phyloP scores from a whole-genome alignment of 2,797 vertebrate genomes.

The Furcifer pardalis region DNA sequence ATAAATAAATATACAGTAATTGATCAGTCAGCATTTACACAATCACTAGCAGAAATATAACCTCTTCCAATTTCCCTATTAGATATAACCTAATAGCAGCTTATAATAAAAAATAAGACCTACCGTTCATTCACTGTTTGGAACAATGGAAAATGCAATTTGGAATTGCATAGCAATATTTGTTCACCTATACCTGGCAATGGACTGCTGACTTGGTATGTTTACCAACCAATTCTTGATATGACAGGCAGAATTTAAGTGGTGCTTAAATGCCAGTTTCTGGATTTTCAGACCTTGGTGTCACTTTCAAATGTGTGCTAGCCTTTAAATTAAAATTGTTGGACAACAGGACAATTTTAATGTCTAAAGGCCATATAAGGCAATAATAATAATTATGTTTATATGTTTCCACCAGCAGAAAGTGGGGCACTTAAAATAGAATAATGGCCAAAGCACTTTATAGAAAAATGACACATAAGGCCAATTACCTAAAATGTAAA shows the following conservation, averaged over 20 bases:
- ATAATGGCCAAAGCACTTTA: conserved; percentile 28
- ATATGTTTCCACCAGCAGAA: conserved; percentile 4
- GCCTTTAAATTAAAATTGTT: conserved; percentile 30
- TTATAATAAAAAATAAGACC: conserved; percentile 46
- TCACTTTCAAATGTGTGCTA: conserved; percentile 20
- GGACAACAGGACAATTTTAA: conserved; percentile 14
- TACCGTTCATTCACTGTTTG: conserved; percentile 42
- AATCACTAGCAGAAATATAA: background rate
- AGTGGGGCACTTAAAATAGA: conserved; percentile 17
- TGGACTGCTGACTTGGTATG: conserved; percentile 14
- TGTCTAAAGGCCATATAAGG: background rate
- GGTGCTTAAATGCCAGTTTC: conserved; percentile 5
- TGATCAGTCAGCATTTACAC: background rate
- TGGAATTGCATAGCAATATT: conserved; percentile 19
- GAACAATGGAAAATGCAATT: conserved; percentile 39
- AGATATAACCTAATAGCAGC: conserved; percentile 15
- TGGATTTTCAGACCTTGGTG: conserved; percentile 6
- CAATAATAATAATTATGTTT: conserved; percentile 29
- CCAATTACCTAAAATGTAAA: conserved; percentile 22
- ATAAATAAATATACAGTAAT: no score
- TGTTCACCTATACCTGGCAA: conserved; percentile 10
- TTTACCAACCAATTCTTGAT: conserved; percentile 7
- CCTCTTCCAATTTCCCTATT: background rate
- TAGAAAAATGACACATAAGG: background rate
- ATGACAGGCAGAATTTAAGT: conserved; percentile 25